Percentiles rank a stretch among this genome's conserved stretches.
Conservation (phyloP, 1,140 invertebrate species). For the Drosophila athabasca region DNA sequence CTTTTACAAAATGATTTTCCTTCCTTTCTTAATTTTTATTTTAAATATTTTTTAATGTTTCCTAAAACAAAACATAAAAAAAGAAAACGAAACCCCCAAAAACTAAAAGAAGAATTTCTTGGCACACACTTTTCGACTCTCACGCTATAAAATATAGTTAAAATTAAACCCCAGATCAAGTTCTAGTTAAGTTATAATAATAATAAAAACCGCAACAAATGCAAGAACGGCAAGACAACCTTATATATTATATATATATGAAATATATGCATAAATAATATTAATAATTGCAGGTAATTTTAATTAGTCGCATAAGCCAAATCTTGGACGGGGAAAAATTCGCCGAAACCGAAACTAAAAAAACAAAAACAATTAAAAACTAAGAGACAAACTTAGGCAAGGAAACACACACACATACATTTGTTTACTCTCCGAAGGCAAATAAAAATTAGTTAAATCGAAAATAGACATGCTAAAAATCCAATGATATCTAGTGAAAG, state of each 20-base stretch:
- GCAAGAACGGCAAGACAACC: conserved; percentile 15
- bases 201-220: too few species aligned
- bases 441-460: conserved; percentile 41
- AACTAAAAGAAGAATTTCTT: conserved; percentile 45
- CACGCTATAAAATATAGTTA: conserved; percentile 52
- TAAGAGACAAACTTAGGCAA: conserved; percentile 19
- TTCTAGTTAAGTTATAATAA: conserved; percentile 38
- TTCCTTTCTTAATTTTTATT: conserved; percentile 11
- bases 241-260: conserved; percentile 59
- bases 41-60: conserved; percentile 43
- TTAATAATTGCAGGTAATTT: conserved; percentile 69
- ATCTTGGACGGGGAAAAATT: conserved; percentile 39
- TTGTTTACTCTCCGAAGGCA: conserved; percentile 8
- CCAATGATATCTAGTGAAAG: not conserved
- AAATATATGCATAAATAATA: conserved; percentile 60
- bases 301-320: conserved; percentile 69
- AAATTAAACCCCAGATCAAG: conserved; percentile 33
- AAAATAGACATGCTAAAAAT: conserved; percentile 9
- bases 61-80: conserved; percentile 30
- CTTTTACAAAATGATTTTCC: conserved; percentile 37
- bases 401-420: conserved; percentile 20
- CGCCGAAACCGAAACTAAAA: conserved; percentile 29
- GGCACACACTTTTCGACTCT: conserved; percentile 76
- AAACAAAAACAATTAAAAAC: conserved; percentile 7
- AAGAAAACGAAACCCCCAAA: conserved; percentile 32